These are phyloP conservation scores for Microhierax caerulescens DNA, from an alignment of 2,797 vertebrate species.

Conservation along the genomic window DNA sequence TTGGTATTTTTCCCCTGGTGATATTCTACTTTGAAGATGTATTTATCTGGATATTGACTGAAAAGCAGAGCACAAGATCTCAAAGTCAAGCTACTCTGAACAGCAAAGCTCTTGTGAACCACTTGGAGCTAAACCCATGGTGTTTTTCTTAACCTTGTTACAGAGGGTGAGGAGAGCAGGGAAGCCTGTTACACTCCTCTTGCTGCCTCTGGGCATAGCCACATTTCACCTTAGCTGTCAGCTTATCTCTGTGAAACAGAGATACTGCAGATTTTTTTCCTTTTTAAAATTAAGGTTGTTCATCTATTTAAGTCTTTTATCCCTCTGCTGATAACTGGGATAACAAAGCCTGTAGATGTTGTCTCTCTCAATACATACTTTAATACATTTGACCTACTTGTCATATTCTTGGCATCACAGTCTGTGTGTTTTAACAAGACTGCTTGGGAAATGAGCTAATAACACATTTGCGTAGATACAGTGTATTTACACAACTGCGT, in stretches of 20 bases:
- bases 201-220: neutral
- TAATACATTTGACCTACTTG: neutral
- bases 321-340: neutral
- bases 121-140: neutral
- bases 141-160: slow-evolving; percentile 4
- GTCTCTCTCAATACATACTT: neutral
- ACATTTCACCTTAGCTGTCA: neutral
- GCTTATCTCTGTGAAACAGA: slow-evolving; percentile 13
- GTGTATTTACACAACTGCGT: neutral
- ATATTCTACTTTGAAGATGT: neutral
- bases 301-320: neutral
- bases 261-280: neutral
- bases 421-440: neutral
- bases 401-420: neutral
- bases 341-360: neutral
- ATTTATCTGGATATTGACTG: slow-evolving; percentile 29
- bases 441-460: neutral
- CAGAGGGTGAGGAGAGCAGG: neutral
- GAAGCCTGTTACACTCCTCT: neutral
- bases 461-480: neutral
- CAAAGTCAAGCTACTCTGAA: neutral
- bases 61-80: neutral
- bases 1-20: neutral
- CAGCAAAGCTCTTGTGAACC: neutral
- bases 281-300: neutral